Evolutionary conservation across 2,113 vertebrate genomes (phyloP).

Genomic region (Pluvianellus socialis): DNA sequence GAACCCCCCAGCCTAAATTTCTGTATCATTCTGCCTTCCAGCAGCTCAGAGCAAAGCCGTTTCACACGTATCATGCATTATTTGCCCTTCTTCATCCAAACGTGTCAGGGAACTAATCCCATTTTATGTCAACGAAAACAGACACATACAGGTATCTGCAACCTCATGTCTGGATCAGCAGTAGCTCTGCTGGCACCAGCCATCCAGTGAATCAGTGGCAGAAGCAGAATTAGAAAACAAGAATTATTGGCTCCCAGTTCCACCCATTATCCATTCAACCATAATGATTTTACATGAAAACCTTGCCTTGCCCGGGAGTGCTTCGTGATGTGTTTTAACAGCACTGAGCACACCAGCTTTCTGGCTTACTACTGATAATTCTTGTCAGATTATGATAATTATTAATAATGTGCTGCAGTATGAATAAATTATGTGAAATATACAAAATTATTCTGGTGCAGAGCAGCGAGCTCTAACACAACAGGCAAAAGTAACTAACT

Average conservation of each 20-base stretch:
- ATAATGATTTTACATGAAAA: background rate
- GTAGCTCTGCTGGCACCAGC: background rate
- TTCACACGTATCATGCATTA: background rate
- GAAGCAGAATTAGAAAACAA: background rate
- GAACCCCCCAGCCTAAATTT: background rate
- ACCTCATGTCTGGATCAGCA: background rate
- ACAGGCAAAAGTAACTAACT: background rate
- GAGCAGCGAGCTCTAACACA: background rate
- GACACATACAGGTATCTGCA: background rate
- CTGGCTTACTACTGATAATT: background rate
- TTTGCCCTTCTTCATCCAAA: background rate
- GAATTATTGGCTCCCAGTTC: background rate
- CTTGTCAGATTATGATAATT: constrained; percentile 42
- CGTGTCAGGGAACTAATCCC: background rate
- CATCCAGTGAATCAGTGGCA: background rate
- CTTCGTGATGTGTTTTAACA: background rate
- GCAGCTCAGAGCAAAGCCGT: background rate
- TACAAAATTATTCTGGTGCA: background rate
- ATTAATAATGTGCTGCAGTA: background rate
- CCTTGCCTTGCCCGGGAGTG: background rate
- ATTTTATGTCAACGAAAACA: background rate
- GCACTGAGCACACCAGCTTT: background rate
- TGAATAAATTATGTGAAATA: constrained; percentile 4
- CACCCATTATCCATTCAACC: background rate
- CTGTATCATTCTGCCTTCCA: background rate